phyloP scores from a whole-genome alignment of 2,113 vertebrate species.

The Eidolon helvum region DNA sequence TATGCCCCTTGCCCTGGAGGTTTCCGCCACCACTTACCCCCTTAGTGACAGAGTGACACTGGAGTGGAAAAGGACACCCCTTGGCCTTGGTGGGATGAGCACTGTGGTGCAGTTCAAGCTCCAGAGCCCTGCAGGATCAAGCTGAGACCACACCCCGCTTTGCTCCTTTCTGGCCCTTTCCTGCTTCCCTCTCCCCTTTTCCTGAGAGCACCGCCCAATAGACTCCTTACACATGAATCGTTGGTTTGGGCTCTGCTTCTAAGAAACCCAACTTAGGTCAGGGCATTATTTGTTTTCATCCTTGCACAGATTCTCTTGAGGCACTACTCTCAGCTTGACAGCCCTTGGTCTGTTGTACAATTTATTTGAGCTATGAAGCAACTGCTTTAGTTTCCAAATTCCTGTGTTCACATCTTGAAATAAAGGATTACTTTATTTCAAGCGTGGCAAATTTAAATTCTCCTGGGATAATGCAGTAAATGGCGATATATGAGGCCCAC shows the following conservation, averaged over 20 bases:
- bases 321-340: neutral
- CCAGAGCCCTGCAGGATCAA: neutral
- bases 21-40: neutral
- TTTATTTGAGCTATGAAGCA: neutral
- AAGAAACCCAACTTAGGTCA: neutral
- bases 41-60: rapidly evolving
- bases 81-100: neutral
- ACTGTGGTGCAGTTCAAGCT: neutral
- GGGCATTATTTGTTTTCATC: neutral
- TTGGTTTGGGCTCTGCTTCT: neutral
- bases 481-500: neutral
- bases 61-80: rapidly evolving
- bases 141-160: neutral
- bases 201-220: neutral
- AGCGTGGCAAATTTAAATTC: neutral
- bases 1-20: neutral
- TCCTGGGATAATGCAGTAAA: neutral
- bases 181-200: neutral
- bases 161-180: neutral
- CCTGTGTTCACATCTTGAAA: neutral
- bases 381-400: neutral
- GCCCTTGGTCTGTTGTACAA: too few species aligned
- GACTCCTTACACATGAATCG: neutral
- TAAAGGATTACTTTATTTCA: slow-evolving; percentile 30
- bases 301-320: neutral